Percentiles rank a stretch among this genome's conserved stretches.
Evolutionary conservation across 1,140 invertebrate genomes (phyloP).

Genomic region (Octopus bimaculoides): DNA sequence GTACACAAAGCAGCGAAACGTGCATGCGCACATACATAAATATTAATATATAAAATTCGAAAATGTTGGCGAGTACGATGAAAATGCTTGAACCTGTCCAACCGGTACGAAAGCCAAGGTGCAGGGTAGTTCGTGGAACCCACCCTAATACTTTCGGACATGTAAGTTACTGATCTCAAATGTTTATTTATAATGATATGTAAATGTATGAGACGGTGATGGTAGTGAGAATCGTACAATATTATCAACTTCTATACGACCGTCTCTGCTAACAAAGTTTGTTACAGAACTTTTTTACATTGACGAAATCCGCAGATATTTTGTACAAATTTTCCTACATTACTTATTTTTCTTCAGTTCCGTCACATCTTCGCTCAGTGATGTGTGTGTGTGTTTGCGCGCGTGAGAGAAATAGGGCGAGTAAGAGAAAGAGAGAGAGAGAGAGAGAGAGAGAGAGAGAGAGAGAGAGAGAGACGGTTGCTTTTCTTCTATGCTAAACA

Average conservation of each 20-base stretch:
- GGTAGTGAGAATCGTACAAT: no score
- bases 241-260: background rate
- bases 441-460: background rate
- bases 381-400: background rate
- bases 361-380: background rate
- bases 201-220: background rate
- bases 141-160: background rate
- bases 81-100: background rate
- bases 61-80: background rate
- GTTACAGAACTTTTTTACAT: background rate
- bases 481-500: background rate
- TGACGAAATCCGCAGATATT: background rate
- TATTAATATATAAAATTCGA: background rate
- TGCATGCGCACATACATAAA: no score
- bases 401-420: background rate
- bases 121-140: background rate
- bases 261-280: background rate
- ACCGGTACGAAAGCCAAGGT: background rate
- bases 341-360: background rate
- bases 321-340: background rate
- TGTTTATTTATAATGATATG: background rate
- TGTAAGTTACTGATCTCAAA: background rate
- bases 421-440: background rate
- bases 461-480: background rate
- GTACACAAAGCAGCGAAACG: background rate